Evolutionary conservation across 2,797 vertebrate species (phyloP), one percentile per base, ranked within the genome.

Genomic region (Botia almorhae): DNA sequence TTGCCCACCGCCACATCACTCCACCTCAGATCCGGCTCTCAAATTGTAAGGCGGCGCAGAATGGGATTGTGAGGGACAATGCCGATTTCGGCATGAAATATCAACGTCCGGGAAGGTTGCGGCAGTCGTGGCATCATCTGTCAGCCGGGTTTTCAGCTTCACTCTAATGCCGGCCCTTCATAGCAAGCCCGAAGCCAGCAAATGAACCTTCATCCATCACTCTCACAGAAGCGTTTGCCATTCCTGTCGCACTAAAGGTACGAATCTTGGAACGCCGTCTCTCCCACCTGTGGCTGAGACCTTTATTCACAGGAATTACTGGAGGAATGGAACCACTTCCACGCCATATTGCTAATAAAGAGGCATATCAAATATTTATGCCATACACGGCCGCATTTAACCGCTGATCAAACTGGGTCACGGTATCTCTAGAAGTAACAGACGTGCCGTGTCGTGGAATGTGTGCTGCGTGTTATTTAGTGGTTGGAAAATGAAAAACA

Each of bases 151-250:
- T 77, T 73, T 81, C 84, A 86, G 84, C 89, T 87, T 89, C 85
- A 58, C 87, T 89, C 70, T 85, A 90, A 90, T 90, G 85, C 81
- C 67, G 85, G 85, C 29, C 29, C 29, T 29, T 29, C 29, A 29
- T 29, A 29, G 29, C 29, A 29, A 29, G 29, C 85, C 90, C 86
- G 82, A 78, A 89, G 88, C 89, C 91, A 87, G 77, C 69, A 87
- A 90, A 87, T 89, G 55, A 93, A 92, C 89, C 85, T 85, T 88
- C 91, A 93, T 94, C 92, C 92, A 93, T 94, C 92, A 74, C 90
- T 87, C 90, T 93, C 91, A 90, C 87, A 79, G 80, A 86, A 84
- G 84, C 87, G 88, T 85, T 76, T 86, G 85, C 86, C 84, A 84
- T 75, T 85, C 85, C 85, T 87, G 88, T 87, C 36, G 69, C 69